These are phyloP conservation scores for Plebejus argus DNA, from an alignment of 2,888 invertebrate species.

Conservation along the genomic window DNA sequence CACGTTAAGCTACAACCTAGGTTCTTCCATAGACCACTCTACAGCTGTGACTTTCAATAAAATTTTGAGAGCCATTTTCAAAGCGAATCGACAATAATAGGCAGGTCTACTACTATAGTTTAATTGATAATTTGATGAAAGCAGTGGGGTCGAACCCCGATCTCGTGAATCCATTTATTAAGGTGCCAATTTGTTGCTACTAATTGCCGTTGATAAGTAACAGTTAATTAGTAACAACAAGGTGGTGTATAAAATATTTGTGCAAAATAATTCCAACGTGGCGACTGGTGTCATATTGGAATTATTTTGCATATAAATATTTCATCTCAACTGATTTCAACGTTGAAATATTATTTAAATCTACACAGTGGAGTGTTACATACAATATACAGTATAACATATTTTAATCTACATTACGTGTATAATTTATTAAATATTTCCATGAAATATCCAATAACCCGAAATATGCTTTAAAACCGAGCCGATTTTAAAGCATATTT, in stretches of 20 bases:
- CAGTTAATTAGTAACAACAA: neutral
- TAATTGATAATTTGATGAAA: neutral
- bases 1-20: too few relatives aligned
- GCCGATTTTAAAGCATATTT: too few relatives aligned
- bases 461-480: neutral
- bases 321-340: neutral
- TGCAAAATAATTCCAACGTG: neutral
- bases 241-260: neutral
- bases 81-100: neutral
- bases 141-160: neutral
- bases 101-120: neutral
- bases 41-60: too few relatives aligned
- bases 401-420: too few relatives aligned
- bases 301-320: neutral
- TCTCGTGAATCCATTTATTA: neutral
- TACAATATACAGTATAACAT: too few relatives aligned
- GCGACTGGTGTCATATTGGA: too few relatives aligned
- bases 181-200: neutral
- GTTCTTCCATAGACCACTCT: too few relatives aligned
- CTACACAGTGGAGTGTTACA: neutral
- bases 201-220: neutral
- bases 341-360: neutral
- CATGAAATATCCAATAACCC: neutral
- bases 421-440: too few relatives aligned
- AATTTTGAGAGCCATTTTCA: too few relatives aligned